Evolutionary conservation across 2,888 invertebrate genomes (phyloP), one percentile per base, ranked within the genome.

Genomic region (Danaus chrysippus): DNA sequence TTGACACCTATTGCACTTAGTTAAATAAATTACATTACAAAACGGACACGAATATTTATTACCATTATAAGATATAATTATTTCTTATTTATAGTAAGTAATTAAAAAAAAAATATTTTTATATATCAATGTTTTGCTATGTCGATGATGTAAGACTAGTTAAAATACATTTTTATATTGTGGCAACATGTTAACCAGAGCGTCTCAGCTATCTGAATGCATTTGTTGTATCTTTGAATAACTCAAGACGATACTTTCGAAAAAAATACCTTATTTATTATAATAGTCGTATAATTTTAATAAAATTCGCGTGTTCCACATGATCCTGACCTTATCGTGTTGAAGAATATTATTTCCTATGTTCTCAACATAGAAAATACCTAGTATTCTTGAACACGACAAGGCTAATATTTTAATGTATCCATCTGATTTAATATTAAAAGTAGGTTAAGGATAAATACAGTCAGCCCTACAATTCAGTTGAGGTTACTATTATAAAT

Each of bases 171-270:
- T 17, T 17, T 17, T 17, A 62, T 58, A 52, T 53, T 63, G 67
- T 64, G 68, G 68, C 64, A 68, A 62, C 62, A 79, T 74, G 78
- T 77, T 76, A 87, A 87, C 84, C 83, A 85, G 85, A 87, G 86
- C 86, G 82, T 83, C 81, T 77, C 84, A 70, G 73, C 74, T 70
- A 70, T 68, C 70, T 62, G 61, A 17, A 62, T 61, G 42, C 10
- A 17, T 17, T 10, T 49, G 17, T 9, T 10, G 17, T 49, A 49
- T 49, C 10, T 49, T 49, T 49, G 15, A 49, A 49, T 13, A 15
- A n/a, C 46, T 46, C 15, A 46, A 9, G 15, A 46, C 46, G 15
- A 46, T 49, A 15, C 17, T 34, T 34, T 34, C 23, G 23, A 34
- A 34, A 34, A 34, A 34, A 34, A 34, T 5, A 34, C 23, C 23